Conservation (phyloP, 2,888 invertebrate genomes). For the Volucella inanis region DNA sequence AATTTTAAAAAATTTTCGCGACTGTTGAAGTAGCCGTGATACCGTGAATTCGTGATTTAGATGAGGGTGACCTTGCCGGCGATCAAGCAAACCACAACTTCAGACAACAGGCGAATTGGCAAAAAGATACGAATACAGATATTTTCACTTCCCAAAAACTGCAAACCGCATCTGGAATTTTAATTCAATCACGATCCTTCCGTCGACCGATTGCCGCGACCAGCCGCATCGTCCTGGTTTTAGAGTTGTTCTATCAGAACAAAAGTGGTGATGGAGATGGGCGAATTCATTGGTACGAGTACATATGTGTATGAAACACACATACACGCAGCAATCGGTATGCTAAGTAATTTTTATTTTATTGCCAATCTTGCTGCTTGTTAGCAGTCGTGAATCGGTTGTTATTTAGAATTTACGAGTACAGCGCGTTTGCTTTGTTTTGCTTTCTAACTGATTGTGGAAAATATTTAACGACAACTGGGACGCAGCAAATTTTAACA, state of each 20-base stretch:
- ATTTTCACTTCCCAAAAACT: constrained; percentile 46
- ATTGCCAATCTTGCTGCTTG: constrained; percentile 49
- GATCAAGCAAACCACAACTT: background rate
- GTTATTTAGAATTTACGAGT: constrained; percentile 64
- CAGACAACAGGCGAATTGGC: too few relatives aligned
- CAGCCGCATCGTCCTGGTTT: background rate
- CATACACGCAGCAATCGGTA: too few relatives aligned
- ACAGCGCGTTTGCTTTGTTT: background rate
- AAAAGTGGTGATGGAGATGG: background rate
- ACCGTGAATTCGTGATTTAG: constrained; percentile 64
- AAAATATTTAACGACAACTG: too few relatives aligned
- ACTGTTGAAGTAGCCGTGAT: constrained; percentile 43
- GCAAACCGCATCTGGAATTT: constrained; percentile 55
- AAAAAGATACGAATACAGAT: background rate
- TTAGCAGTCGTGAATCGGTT: constrained; percentile 62
- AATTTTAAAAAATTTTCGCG: constrained; percentile 18
- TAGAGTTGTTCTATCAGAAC: background rate
- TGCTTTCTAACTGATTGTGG: too few relatives aligned
- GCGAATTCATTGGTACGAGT: constrained; percentile 52
- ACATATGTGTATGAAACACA: constrained; percentile 29
- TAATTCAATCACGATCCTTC: constrained; percentile 67
- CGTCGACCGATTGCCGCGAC: too few relatives aligned
- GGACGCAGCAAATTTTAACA: too few relatives aligned
- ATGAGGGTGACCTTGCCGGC: constrained; percentile 32
- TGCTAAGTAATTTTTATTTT: constrained; percentile 73